Conservation (phyloP, 2,888 invertebrate genomes). For the Matsumyia berberina region DNA sequence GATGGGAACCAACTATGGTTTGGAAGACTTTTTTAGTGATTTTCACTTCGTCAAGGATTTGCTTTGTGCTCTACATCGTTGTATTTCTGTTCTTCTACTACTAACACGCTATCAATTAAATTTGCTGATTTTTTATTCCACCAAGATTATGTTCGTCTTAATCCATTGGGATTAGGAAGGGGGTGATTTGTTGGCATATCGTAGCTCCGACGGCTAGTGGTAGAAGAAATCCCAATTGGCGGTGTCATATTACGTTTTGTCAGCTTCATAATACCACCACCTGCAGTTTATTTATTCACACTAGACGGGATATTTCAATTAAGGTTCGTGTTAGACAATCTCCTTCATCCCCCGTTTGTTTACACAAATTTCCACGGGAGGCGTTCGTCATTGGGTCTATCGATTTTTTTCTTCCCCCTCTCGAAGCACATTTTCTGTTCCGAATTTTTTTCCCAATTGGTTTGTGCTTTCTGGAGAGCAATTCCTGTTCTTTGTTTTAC, state of each 20-base stretch:
- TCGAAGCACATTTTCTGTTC: constrained; percentile 4
- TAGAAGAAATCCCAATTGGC: constrained; percentile 51
- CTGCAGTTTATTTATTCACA: constrained; percentile 34
- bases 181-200: constrained; percentile 57
- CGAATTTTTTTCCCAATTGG: not conserved
- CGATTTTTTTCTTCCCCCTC: constrained; percentile 57
- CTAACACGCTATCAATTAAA: constrained; percentile 53
- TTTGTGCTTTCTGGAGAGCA: not conserved
- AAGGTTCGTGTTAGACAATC: constrained; percentile 20
- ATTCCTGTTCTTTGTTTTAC: constrained; percentile 13
- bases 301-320: constrained; percentile 3
- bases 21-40: constrained; percentile 86
- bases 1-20: constrained; percentile 71
- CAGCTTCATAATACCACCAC: constrained; percentile 65
- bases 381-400: constrained; percentile 49
- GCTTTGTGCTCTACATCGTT: constrained; percentile 66
- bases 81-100: constrained; percentile 23
- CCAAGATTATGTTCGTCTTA: constrained; percentile 51
- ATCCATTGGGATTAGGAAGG: constrained; percentile 56
- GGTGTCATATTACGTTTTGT: constrained; percentile 65
- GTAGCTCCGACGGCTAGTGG: constrained; percentile 25
- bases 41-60: constrained; percentile 81
- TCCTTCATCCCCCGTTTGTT: constrained; percentile 52
- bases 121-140: constrained; percentile 41
- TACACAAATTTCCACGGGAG: constrained; percentile 31